Evolutionary conservation across 2,888 invertebrate species (phyloP).

Genomic region (Yponomeuta cagnagella): DNA sequence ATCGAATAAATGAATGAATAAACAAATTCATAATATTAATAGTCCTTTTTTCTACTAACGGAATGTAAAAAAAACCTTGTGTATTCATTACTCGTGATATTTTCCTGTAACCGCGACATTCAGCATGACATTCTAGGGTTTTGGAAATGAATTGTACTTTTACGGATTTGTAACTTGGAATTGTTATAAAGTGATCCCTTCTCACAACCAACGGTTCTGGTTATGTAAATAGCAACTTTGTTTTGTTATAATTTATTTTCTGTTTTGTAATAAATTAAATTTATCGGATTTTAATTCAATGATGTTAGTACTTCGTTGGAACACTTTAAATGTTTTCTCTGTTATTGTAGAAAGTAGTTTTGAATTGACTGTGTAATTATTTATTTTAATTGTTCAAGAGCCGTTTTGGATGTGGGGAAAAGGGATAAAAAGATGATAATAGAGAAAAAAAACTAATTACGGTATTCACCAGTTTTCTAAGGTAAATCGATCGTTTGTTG

Average conservation of each 20-base stretch:
- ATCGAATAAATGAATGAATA: constrained; percentile 25
- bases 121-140: constrained; percentile 33
- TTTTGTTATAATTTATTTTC: constrained; percentile 11
- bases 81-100: constrained; percentile 67
- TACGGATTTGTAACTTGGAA: constrained; percentile 54
- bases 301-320: background rate
- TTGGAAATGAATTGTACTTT: constrained; percentile 17
- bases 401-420: background rate
- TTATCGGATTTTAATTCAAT: background rate
- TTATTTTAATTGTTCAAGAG: background rate
- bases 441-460: no score
- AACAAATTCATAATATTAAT: constrained; percentile 19
- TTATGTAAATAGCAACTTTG: constrained; percentile 3
- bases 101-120: constrained; percentile 52
- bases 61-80: constrained; percentile 43
- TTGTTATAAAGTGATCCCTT: constrained; percentile 25
- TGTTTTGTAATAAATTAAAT: background rate
- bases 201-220: background rate
- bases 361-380: background rate
- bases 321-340: background rate
- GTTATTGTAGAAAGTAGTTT: background rate
- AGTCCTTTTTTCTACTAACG: constrained; percentile 43
- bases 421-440: background rate
- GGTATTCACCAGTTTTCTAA: no score
- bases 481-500: background rate